Percentiles rank a stretch among this genome's conserved stretches.
Evolutionary conservation across 2,797 vertebrate species (phyloP).

Genomic region (Eurystomus glaucurus): DNA sequence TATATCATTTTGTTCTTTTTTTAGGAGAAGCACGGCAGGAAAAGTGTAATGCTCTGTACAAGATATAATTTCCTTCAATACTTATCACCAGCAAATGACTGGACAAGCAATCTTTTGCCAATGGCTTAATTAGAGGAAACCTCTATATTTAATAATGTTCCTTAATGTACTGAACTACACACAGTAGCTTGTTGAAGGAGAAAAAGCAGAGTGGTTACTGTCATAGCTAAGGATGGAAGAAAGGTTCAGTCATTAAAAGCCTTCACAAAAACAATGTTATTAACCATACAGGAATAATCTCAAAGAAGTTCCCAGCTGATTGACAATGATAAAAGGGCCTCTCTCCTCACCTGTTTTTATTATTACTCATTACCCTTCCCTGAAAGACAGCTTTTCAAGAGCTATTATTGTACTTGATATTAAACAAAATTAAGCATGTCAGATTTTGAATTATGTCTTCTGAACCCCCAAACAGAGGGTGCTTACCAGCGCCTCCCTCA

Average conservation of each 20-base stretch:
- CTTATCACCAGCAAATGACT: slow-evolving; percentile 28
- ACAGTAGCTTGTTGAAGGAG: slow-evolving; percentile 12
- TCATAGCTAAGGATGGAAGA: slow-evolving; percentile 42
- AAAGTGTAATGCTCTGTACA: neutral
- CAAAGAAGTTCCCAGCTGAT: slow-evolving; percentile 25
- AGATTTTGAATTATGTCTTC: neutral
- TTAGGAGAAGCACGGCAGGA: neutral
- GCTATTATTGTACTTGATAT: neutral
- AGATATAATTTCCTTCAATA: slow-evolving; percentile 23
- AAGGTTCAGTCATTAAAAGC: slow-evolving; percentile 50
- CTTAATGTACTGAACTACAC: slow-evolving; percentile 26
- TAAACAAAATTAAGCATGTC: slow-evolving; percentile 9
- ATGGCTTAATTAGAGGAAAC: slow-evolving; percentile 56
- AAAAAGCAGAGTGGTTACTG: slow-evolving; percentile 30
- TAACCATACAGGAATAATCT: slow-evolving; percentile 45
- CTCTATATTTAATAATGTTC: slow-evolving; percentile 45
- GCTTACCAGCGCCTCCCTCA: neutral
- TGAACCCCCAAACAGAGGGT: neutral
- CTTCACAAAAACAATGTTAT: slow-evolving; percentile 65
- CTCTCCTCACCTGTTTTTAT: slow-evolving; percentile 49
- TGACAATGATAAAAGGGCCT: slow-evolving; percentile 36
- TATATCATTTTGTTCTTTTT: neutral
- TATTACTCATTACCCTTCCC: slow-evolving; percentile 27
- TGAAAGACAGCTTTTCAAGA: slow-evolving; percentile 49
- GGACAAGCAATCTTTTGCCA: slow-evolving; percentile 47